Evolutionary conservation across 2,888 invertebrate genomes (phyloP).

Genomic region (Stenurella melanura): DNA sequence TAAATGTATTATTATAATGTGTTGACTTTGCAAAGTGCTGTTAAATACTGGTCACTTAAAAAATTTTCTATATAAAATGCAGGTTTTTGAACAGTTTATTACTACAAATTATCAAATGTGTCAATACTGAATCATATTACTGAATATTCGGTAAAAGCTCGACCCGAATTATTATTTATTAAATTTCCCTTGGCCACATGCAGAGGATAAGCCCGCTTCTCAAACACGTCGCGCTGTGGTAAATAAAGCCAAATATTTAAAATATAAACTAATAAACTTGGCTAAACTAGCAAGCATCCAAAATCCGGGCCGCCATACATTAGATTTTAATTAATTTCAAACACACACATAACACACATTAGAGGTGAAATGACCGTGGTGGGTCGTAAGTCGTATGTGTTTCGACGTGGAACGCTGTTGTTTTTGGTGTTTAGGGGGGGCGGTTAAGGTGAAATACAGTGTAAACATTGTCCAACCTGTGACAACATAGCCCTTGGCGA

Average conservation of each 20-base stretch:
- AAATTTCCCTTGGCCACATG: not conserved
- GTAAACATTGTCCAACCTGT: constrained; percentile 62
- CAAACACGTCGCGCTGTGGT: not conserved
- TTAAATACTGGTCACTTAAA: no score
- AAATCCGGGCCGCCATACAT: constrained; percentile 52
- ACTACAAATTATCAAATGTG: no score
- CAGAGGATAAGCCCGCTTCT: not conserved
- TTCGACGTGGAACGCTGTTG: constrained; percentile 50
- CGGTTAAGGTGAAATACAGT: constrained; percentile 57
- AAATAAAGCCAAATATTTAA: constrained; percentile 12
- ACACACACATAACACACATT: constrained; percentile 56
- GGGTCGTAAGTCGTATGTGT: constrained; percentile 55
- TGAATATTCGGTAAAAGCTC: no score
- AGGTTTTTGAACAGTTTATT: no score
- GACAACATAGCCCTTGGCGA: constrained; percentile 63
- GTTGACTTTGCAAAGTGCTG: no score
- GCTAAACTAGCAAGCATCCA: constrained; percentile 47
- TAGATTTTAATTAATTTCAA: constrained; percentile 60
- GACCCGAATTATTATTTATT: no score
- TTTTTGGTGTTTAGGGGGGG: constrained; percentile 57
- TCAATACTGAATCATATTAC: no score
- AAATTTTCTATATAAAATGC: no score
- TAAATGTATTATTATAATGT: no score
- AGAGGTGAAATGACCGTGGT: constrained; percentile 54
- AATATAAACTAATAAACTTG: constrained; percentile 48